Evolutionary conservation across 2,113 vertebrate genomes (phyloP).

Genomic region (Semicossyphus pulcher): DNA sequence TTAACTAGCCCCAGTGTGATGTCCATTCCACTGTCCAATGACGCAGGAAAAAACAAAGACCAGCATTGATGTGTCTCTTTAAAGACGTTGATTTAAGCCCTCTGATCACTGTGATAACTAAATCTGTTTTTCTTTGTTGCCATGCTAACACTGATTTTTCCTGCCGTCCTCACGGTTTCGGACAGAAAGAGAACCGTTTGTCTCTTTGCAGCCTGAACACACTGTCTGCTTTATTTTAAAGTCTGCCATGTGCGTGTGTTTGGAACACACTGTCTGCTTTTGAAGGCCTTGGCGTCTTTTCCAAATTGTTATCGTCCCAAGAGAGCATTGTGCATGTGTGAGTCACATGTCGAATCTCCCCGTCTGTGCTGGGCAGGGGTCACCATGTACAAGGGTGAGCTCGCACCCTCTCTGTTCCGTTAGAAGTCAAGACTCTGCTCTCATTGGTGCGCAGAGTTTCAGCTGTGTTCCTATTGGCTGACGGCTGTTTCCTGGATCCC

Average conservation of each 20-base stretch:
- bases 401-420: slow-evolving; percentile 8
- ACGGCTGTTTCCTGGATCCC: slow-evolving; percentile 9
- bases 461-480: slow-evolving; percentile 23
- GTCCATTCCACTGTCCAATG: background rate
- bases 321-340: slow-evolving; percentile 20
- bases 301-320: slow-evolving; percentile 9
- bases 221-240: slow-evolving; percentile 3
- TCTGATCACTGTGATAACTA: slow-evolving; percentile 28
- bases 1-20: background rate
- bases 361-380: slow-evolving; percentile 31
- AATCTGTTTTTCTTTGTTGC: slow-evolving; percentile 15
- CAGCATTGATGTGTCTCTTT: background rate
- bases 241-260: background rate
- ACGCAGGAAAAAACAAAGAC: background rate
- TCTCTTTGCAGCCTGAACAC: slow-evolving; percentile 8
- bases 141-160: slow-evolving; percentile 18
- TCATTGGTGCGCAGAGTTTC: slow-evolving; percentile 15
- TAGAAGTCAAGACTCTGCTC: background rate
- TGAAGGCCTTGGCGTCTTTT: slow-evolving; percentile 22
- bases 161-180: background rate
- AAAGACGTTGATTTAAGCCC: slow-evolving; percentile 1
- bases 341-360: slow-evolving; percentile 63
- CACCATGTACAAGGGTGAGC: slow-evolving; percentile 64
- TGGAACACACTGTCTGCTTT: slow-evolving; percentile 24
- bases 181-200: slow-evolving; percentile 28